phyloP scores from a whole-genome alignment of 2,797 vertebrate genomes.

The Xenopus petersii region DNA sequence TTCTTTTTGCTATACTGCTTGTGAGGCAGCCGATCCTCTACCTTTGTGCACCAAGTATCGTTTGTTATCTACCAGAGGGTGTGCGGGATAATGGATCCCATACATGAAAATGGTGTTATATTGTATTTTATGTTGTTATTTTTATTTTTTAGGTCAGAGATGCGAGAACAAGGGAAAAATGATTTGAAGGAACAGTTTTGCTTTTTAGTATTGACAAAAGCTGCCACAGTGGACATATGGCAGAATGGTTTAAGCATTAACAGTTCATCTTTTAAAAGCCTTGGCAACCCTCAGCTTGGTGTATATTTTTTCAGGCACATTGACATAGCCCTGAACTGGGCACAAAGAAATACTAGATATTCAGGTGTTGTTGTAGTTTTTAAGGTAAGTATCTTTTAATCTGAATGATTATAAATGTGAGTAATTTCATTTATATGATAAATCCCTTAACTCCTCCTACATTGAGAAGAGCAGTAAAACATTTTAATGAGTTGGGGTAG shows the following conservation, averaged over 20 bases:
- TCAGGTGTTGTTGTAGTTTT: constrained; percentile 65
- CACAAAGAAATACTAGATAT: constrained; percentile 33
- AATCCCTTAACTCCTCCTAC: too few relatives aligned
- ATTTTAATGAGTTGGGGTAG: too few relatives aligned
- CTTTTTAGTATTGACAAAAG: constrained; percentile 61
- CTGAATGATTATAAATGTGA: too few relatives aligned
- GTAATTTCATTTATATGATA: too few relatives aligned
- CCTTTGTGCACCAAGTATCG: too few relatives aligned
- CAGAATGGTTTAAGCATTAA: constrained; percentile 60
- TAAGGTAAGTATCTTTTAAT: constrained; percentile 60
- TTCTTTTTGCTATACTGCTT: too few relatives aligned
- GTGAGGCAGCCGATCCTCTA: too few relatives aligned
- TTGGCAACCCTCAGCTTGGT: constrained; percentile 69
- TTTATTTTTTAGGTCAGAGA: constrained; percentile 60
- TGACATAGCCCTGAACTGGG: constrained; percentile 66
- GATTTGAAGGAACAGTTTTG: constrained; percentile 70
- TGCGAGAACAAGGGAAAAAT: constrained; percentile 69
- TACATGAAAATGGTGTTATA: too few relatives aligned
- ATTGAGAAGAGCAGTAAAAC: too few relatives aligned
- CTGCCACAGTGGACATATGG: constrained; percentile 52
- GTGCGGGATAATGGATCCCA: too few relatives aligned
- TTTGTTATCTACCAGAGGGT: too few relatives aligned
- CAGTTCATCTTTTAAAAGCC: constrained; percentile 50
- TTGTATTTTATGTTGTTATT: too few relatives aligned
- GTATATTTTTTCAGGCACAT: constrained; percentile 68